Conservation (phyloP, 1,140 invertebrate genomes). For the Muscidifurax raptorellus region DNA sequence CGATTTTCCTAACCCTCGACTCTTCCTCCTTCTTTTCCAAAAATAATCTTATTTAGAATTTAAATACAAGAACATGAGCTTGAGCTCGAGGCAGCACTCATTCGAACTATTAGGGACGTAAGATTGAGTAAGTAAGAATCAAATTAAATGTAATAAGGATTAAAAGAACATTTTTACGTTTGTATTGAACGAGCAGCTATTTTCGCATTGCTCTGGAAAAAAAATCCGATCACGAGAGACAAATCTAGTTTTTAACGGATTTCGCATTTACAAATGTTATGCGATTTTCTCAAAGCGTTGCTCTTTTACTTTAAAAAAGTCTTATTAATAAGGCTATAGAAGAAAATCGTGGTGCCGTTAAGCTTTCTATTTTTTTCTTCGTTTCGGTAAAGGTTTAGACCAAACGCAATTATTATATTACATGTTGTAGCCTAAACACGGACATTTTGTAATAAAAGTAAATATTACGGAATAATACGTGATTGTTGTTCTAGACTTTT, state of each 20-base stretch:
- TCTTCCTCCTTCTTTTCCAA: background rate
- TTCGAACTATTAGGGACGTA: background rate
- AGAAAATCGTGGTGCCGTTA: constrained; percentile 69
- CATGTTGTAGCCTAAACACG: constrained; percentile 75
- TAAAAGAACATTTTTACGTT: constrained; percentile 30
- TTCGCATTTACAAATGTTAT: constrained; percentile 56
- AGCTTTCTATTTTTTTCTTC: constrained; percentile 62
- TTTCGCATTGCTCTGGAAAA: background rate
- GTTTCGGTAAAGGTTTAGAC: constrained; percentile 74
- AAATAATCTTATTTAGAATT: background rate
- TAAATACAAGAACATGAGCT: background rate
- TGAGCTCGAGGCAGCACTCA: background rate
- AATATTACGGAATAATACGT: constrained; percentile 71
- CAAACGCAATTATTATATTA: constrained; percentile 76
- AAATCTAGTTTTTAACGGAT: constrained; percentile 31
- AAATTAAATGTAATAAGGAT: background rate
- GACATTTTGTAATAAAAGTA: constrained; percentile 75
- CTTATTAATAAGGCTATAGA: constrained; percentile 59
- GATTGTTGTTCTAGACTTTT: constrained; percentile 25
- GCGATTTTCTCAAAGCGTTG: constrained; percentile 64
- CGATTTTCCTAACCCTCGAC: background rate
- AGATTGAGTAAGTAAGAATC: constrained; percentile 9
- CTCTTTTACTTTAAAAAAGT: constrained; percentile 24
- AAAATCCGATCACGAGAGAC: background rate
- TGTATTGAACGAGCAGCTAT: constrained; percentile 4